These are phyloP conservation scores for Cephalopachus bancanus DNA, from an alignment of 2,797 vertebrate species.

Conservation along the genomic window DNA sequence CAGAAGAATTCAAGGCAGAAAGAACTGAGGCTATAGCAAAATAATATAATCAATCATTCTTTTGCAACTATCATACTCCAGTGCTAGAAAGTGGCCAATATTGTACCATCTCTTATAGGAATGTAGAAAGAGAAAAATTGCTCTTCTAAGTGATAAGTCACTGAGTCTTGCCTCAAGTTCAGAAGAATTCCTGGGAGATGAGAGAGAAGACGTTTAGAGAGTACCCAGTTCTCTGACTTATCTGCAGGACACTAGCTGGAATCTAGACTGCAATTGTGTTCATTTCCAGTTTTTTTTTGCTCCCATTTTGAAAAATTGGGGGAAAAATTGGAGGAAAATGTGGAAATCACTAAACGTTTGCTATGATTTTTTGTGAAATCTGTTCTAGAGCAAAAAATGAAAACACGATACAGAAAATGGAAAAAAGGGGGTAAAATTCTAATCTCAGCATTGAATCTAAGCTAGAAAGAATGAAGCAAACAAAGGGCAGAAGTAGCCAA, in stretches of 20 bases:
- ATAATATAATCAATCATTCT: conserved; percentile 47
- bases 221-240: not conserved
- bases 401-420: not conserved
- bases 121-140: conserved; percentile 24
- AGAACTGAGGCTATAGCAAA: conserved; percentile 37
- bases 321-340: not conserved
- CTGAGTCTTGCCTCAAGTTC: conserved; percentile 10
- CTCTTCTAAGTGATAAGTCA: conserved; percentile 3
- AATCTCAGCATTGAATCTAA: not conserved
- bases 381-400: conserved; percentile 1
- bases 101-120: conserved; percentile 43
- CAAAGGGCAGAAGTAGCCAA: conserved; percentile 36
- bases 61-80: not conserved
- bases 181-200: conserved; percentile 18
- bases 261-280: not conserved
- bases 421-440: not conserved
- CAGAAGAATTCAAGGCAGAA: conserved; percentile 25
- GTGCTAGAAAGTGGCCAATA: conserved; percentile 8
- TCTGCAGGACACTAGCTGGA: not conserved
- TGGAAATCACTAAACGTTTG: conserved; percentile 8
- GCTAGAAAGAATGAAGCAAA: conserved; percentile 14
- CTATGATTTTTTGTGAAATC: not conserved
- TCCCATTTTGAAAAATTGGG: conserved; percentile 50
- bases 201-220: not conserved
- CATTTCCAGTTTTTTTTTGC: not conserved